Percentiles rank a stretch among this genome's conserved stretches.
phyloP scores from a whole-genome alignment of 2,113 vertebrate genomes.

The Erpornis zantholeuca region DNA sequence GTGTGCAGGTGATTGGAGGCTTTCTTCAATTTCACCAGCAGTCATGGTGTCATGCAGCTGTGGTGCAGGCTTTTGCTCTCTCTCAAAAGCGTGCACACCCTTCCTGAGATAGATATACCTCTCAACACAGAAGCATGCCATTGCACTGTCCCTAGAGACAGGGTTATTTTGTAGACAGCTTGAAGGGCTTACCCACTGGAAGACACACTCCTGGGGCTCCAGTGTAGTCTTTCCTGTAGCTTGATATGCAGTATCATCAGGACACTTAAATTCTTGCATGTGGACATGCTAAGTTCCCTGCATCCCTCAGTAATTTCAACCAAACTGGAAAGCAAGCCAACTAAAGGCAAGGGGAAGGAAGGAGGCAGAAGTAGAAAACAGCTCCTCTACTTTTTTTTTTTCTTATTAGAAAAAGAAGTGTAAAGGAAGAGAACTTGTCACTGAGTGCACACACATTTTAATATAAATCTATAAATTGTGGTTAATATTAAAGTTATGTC shows the following conservation, averaged over 20 bases:
- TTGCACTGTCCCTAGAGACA: background rate
- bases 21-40: background rate
- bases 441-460: fast-evolving
- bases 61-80: background rate
- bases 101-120: background rate
- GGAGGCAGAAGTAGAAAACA: background rate
- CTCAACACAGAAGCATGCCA: fast-evolving
- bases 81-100: fast-evolving
- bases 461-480: background rate
- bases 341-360: background rate
- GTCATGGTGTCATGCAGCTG: background rate
- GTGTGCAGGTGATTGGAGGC: background rate
- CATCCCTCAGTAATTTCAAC: background rate
- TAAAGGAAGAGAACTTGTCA: background rate
- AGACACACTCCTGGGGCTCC: background rate
- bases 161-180: background rate
- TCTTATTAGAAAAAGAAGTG: background rate
- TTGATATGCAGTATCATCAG: background rate
- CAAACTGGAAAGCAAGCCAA: background rate
- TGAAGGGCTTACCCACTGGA: background rate
- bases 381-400: background rate
- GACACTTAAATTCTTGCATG: background rate
- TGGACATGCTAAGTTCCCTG: background rate
- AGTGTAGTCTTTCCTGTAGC: background rate
- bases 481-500: background rate